phyloP scores from a whole-genome alignment of 2,113 vertebrate species.

The Cyanocitta stelleri region DNA sequence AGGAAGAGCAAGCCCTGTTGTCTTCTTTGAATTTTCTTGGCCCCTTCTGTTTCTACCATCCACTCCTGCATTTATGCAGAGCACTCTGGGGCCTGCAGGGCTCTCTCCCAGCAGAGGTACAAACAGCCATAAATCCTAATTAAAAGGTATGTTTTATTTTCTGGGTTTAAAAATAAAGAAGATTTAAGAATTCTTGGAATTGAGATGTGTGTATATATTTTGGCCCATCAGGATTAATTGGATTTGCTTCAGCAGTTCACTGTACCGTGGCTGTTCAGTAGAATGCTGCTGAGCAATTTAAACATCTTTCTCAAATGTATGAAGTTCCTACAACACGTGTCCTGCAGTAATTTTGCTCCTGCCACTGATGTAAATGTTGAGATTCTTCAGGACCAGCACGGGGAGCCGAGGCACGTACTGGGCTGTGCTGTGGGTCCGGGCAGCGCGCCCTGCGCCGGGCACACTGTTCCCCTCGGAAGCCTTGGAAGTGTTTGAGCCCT shows the following conservation, averaged over 20 bases:
- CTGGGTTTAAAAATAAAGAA: slow-evolving; percentile 57
- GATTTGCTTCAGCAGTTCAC: slow-evolving; percentile 49
- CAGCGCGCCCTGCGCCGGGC: rapidly evolving
- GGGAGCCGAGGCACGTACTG: not conserved
- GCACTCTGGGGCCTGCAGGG: not conserved
- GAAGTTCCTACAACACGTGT: not conserved
- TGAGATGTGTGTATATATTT: slow-evolving; percentile 54
- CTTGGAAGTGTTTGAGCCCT: not conserved
- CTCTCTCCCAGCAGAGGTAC: slow-evolving; percentile 49
- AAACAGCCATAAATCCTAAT: slow-evolving; percentile 65
- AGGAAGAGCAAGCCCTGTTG: slow-evolving; percentile 46
- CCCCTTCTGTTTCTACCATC: slow-evolving; percentile 33
- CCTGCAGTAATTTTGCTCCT: slow-evolving; percentile 24
- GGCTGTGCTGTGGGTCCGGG: not conserved
- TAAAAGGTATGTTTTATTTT: slow-evolving; percentile 63
- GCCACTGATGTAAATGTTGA: not conserved
- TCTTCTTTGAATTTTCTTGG: slow-evolving; percentile 46
- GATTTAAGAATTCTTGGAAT: slow-evolving; percentile 61
- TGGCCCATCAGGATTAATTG: slow-evolving; percentile 64
- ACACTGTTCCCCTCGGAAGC: not conserved
- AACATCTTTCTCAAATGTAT: slow-evolving; percentile 6
- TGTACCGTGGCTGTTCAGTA: not conserved
- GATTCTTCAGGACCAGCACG: not conserved
- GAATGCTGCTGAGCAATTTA: slow-evolving; percentile 47
- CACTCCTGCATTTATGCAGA: slow-evolving; percentile 31